These are phyloP conservation scores for Hartigia nigra DNA, from an alignment of 2,888 invertebrate genomes.

Conservation along the genomic window DNA sequence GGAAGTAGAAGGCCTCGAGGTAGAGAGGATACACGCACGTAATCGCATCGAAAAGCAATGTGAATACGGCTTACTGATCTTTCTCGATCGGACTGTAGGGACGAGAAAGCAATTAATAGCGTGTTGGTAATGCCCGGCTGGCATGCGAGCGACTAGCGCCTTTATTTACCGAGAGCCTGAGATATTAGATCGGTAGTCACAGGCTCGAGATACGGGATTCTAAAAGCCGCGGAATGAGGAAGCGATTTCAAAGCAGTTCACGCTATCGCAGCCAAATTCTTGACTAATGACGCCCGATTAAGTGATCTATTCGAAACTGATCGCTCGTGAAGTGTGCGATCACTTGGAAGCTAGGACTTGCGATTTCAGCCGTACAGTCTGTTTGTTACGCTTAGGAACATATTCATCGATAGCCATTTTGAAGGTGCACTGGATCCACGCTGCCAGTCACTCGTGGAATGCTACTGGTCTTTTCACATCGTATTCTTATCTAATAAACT, in stretches of 20 bases:
- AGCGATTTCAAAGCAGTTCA: slow-evolving; percentile 26
- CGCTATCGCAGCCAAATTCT: slow-evolving; percentile 5
- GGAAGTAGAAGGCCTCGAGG: not conserved
- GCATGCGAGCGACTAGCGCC: slow-evolving; percentile 51
- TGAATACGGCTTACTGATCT: slow-evolving; percentile 25
- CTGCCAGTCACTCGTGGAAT: not conserved
- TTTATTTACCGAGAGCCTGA: slow-evolving; percentile 45
- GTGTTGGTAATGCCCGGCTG: slow-evolving; percentile 54
- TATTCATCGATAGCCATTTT: not conserved
- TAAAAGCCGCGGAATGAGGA: slow-evolving; percentile 36
- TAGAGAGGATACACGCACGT: slow-evolving; percentile 14
- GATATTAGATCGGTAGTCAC: slow-evolving; percentile 34
- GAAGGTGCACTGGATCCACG: not conserved
- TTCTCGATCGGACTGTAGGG: slow-evolving; percentile 43
- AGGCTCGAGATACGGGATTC: slow-evolving; percentile 24
- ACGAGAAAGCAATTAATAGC: slow-evolving; percentile 57
- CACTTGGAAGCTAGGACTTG: not conserved
- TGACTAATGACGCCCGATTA: not conserved
- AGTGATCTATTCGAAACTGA: not conserved
- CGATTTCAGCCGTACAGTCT: not conserved
- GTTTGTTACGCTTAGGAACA: not conserved
- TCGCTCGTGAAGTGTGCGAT: not conserved
- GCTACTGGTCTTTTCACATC: not conserved
- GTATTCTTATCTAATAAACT: not conserved
- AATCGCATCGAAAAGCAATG: slow-evolving; percentile 11